Evolutionary conservation across 2,797 vertebrate species (phyloP).

Genomic region (Sternotherus odoratus): DNA sequence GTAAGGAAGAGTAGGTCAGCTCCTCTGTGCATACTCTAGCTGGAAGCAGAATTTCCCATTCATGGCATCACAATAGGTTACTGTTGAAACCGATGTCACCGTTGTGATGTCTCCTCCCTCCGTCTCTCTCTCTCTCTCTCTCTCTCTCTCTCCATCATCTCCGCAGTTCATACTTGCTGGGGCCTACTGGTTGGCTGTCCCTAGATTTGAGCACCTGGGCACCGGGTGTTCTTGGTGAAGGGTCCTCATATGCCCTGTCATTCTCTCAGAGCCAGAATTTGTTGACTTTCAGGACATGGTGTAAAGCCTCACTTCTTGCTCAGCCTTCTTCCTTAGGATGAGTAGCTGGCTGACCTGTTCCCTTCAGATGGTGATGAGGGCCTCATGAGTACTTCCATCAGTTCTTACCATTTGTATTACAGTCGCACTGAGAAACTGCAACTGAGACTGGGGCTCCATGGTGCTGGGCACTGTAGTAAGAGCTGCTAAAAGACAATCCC

Average conservation of each 20-base stretch:
- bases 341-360: neutral
- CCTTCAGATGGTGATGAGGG: neutral
- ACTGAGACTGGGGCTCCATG: fast-evolving
- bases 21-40: neutral
- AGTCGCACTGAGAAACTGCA: neutral
- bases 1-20: neutral
- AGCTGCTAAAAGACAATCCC: neutral
- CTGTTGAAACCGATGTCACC: neutral
- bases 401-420: neutral
- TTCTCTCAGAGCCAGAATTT: neutral
- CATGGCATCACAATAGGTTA: neutral
- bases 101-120: neutral
- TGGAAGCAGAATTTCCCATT: neutral
- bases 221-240: fast-evolving
- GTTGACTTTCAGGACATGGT: fast-evolving
- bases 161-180: neutral
- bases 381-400: neutral
- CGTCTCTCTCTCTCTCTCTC: neutral
- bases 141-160: neutral
- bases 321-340: fast-evolving
- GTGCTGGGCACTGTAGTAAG: fast-evolving
- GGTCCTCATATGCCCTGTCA: fast-evolving
- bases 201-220: neutral
- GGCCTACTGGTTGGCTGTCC: neutral
- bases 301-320: neutral